Conservation (phyloP, 2,888 invertebrate genomes). For the Copidosoma aretas region DNA sequence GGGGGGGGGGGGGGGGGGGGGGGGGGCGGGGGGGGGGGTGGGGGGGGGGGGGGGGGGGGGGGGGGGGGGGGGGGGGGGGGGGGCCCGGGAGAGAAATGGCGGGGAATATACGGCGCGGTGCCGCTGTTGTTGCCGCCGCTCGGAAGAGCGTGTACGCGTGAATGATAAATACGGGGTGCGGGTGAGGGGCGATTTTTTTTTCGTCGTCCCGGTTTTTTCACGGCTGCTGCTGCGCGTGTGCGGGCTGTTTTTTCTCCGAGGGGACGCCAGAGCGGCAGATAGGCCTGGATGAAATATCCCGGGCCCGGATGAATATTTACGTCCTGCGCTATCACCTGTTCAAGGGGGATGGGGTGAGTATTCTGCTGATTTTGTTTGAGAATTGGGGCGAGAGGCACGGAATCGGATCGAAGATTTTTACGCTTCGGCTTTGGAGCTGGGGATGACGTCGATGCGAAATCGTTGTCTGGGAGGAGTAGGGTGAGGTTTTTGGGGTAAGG, state of each 20-base stretch:
- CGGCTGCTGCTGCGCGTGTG: background rate
- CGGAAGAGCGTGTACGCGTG: background rate
- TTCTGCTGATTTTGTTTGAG: too few relatives aligned
- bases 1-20: background rate
- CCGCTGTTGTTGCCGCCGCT: too few relatives aligned
- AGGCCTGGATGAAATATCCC: background rate
- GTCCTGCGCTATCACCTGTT: background rate
- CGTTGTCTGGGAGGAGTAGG: too few relatives aligned
- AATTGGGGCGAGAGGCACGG: too few relatives aligned
- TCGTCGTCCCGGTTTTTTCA: background rate
- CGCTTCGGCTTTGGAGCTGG: too few relatives aligned
- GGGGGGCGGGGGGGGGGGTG: too few relatives aligned
- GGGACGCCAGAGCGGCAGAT: background rate
- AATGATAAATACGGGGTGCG: conserved; percentile 3
- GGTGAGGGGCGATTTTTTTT: background rate
- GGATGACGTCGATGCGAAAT: too few relatives aligned
- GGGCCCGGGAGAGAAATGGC: background rate
- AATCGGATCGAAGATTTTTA: too few relatives aligned
- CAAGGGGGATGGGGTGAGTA: too few relatives aligned
- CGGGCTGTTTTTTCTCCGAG: background rate
- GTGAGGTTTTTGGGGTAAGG: too few relatives aligned
- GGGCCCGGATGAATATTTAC: background rate
- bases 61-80: background rate
- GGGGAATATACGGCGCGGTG: background rate
- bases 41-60: too few relatives aligned